Percentiles rank a stretch among this genome's conserved stretches.
phyloP scores from a whole-genome alignment of 2,797 vertebrate species.

The Anguilla anguilla region DNA sequence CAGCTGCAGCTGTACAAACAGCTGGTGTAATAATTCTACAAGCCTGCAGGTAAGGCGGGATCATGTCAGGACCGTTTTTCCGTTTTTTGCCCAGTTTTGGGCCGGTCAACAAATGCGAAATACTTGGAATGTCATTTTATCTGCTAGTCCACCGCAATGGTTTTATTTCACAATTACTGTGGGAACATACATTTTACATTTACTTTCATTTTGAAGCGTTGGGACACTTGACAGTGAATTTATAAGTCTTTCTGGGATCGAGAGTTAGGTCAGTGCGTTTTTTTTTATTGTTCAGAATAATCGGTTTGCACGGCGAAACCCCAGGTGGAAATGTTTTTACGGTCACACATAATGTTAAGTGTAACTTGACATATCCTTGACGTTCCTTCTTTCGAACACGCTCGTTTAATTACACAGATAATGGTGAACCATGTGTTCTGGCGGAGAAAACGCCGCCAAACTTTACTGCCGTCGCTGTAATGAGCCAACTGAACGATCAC shows the following conservation, averaged over 20 bases:
- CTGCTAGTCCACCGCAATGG: not conserved
- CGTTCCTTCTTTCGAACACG: not conserved
- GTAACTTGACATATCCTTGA: not conserved
- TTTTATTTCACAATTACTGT: not conserved
- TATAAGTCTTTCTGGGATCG: not conserved
- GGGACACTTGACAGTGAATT: not conserved
- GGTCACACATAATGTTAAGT: not conserved
- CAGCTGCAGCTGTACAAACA: constrained; percentile 75
- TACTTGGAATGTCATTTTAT: not conserved
- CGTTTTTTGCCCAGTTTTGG: constrained; percentile 18
- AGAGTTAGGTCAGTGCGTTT: not conserved
- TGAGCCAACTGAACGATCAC: not conserved
- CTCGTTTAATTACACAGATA: not conserved
- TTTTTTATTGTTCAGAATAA: not conserved
- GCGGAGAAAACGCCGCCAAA: not conserved
- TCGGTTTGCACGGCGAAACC: not conserved
- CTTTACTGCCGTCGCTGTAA: not conserved
- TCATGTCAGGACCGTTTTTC: constrained; percentile 42
- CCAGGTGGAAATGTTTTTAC: not conserved
- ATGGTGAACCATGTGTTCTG: not conserved
- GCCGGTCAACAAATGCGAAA: not conserved
- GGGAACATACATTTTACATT: not conserved
- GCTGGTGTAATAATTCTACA: constrained; percentile 60
- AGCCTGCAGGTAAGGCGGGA: constrained; percentile 39
- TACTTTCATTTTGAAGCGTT: not conserved